Conservation (phyloP, 2,888 invertebrate genomes). For the Tetanocera ferruginea region DNA sequence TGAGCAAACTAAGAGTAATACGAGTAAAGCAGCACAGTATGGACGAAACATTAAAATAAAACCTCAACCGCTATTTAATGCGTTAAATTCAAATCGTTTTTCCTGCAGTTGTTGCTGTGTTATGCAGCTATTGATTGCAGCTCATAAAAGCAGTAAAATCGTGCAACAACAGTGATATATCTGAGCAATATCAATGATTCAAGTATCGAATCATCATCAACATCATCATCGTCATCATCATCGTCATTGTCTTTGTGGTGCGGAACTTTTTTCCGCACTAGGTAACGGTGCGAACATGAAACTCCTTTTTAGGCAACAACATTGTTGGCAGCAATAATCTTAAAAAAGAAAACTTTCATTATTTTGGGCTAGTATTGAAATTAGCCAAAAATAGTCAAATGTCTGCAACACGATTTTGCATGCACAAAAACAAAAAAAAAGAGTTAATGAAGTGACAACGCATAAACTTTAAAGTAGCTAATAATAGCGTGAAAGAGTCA, state of each 20-base stretch:
- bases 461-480: too few species aligned
- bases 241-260: too few species aligned
- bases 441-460: too few species aligned
- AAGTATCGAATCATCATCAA: neutral
- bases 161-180: neutral
- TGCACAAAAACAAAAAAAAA: too few species aligned
- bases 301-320: slow-evolving; percentile 1
- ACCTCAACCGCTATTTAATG: too few species aligned
- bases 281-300: neutral
- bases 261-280: neutral
- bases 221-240: too few species aligned
- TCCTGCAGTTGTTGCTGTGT: neutral
- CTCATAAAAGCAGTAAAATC: neutral
- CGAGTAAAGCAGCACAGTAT: too few species aligned
- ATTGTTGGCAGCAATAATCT: neutral
- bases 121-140: neutral
- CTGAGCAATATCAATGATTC: neutral
- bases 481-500: too few species aligned
- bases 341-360: neutral
- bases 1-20: too few species aligned
- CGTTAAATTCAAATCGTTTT: too few species aligned
- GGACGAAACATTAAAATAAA: too few species aligned
- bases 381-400: slow-evolving; percentile 2
- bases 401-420: neutral
- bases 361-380: neutral